Evolutionary conservation across 2,888 invertebrate species (phyloP).

Genomic region (Smittia aterrima): DNA sequence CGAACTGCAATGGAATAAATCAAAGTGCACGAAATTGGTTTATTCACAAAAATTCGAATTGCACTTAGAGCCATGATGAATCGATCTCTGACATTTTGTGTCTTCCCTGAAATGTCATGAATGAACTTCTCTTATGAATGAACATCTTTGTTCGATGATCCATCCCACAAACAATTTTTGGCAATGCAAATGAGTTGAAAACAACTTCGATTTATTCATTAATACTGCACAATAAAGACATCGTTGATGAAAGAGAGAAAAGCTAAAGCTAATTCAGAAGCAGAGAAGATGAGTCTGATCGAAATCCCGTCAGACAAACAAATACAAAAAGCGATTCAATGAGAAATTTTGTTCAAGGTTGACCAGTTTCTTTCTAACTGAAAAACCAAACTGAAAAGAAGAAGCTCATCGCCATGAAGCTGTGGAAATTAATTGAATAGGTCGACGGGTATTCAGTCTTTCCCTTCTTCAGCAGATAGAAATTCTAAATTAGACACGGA

Average conservation of each 20-base stretch:
- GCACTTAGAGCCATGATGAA: neutral
- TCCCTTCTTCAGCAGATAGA: neutral
- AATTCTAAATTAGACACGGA: conserved; percentile 33
- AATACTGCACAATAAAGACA: neutral
- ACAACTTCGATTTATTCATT: neutral
- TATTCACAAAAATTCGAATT: neutral
- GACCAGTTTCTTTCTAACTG: conserved; percentile 21
- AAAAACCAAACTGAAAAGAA: neutral
- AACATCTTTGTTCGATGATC: neutral
- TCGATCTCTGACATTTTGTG: neutral
- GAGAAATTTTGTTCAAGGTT: conserved; percentile 34
- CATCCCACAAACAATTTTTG: neutral
- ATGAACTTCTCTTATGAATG: neutral
- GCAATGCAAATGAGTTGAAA: neutral
- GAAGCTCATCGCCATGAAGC: neutral
- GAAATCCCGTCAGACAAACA: neutral
- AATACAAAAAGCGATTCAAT: conserved; percentile 11
- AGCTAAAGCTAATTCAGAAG: neutral
- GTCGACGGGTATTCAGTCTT: neutral
- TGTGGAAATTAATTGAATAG: neutral
- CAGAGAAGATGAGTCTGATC: neutral
- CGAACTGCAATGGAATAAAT: conserved; percentile 5
- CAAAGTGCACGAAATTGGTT: neutral
- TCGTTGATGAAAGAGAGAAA: neutral
- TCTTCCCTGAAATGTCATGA: neutral